Conservation (phyloP, 2,113 vertebrate genomes). For the Phrynosoma platyrhinos region DNA sequence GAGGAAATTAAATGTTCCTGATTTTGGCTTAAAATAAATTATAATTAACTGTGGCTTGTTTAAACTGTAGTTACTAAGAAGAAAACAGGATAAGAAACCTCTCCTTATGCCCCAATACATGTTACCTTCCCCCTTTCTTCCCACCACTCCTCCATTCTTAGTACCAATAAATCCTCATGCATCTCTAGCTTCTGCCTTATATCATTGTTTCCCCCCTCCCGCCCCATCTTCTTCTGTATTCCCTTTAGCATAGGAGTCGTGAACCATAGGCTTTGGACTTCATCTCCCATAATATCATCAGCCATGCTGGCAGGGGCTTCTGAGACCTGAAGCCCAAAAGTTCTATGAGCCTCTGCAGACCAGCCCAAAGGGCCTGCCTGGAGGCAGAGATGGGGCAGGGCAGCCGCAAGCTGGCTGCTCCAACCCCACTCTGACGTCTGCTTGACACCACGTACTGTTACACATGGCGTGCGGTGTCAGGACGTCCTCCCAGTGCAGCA, state of each 20-base stretch:
- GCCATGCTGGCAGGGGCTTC: neutral
- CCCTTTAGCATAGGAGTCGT: no score
- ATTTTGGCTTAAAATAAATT: neutral
- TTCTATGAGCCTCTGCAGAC: neutral
- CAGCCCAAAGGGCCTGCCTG: no score
- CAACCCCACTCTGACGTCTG: no score
- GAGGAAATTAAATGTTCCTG: neutral
- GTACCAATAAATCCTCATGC: neutral
- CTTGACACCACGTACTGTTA: no score
- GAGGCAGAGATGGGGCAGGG: no score
- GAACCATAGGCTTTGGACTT: no score
- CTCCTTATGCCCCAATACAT: neutral
- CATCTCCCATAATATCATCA: no score
- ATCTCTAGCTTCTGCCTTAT: neutral
- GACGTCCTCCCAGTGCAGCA: no score
- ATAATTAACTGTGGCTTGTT: neutral
- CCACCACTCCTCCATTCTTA: neutral
- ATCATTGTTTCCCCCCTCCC: neutral
- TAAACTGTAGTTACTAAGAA: neutral
- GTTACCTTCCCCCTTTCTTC: neutral
- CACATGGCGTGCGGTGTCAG: no score
- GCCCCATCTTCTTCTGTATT: neutral
- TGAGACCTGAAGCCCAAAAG: neutral
- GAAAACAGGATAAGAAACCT: neutral
- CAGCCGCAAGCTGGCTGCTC: no score